Percentiles rank a stretch among this genome's conserved stretches.
Evolutionary conservation across 2,888 invertebrate genomes (phyloP).

Genomic region (Minunthozetes semirufus): DNA sequence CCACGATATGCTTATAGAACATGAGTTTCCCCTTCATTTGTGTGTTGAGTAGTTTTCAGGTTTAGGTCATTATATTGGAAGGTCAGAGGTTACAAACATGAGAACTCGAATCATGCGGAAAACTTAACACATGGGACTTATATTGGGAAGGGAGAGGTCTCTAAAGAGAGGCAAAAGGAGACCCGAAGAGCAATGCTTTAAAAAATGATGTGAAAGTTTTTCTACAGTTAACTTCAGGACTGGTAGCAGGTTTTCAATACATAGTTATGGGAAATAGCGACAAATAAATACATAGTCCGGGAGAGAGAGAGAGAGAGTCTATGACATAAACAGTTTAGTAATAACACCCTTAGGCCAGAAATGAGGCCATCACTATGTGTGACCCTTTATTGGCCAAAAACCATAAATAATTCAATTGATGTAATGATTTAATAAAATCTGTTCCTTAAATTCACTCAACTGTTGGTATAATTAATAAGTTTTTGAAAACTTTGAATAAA

Average conservation of each 20-base stretch:
- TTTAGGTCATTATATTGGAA: neutral
- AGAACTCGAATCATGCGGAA: constrained; percentile 4
- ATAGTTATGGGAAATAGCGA: neutral
- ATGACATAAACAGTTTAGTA: neutral
- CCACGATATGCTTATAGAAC: neutral
- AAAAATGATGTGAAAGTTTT: constrained; percentile 3
- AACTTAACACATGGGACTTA: neutral
- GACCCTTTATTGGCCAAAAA: neutral
- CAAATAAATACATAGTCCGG: neutral
- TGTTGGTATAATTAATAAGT: too few species aligned
- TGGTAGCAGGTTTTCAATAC: too few species aligned
- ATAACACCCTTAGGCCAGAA: neutral
- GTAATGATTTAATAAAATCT: neutral
- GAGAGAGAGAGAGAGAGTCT: neutral
- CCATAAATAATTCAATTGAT: neutral
- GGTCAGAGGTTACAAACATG: neutral
- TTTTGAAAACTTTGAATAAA: neutral
- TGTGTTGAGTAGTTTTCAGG: constrained; percentile 6
- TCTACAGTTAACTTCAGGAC: neutral
- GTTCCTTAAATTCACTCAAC: too few species aligned
- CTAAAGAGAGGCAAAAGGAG: neutral
- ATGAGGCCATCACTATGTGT: neutral
- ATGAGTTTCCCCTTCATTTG: neutral
- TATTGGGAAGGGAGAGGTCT: neutral
- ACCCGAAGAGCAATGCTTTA: neutral